A percentile compares a stretch with the other conserved stretches of the same genome.
Conservation (phyloP, 2,888 invertebrate species). For the Heteropelma amictum region DNA sequence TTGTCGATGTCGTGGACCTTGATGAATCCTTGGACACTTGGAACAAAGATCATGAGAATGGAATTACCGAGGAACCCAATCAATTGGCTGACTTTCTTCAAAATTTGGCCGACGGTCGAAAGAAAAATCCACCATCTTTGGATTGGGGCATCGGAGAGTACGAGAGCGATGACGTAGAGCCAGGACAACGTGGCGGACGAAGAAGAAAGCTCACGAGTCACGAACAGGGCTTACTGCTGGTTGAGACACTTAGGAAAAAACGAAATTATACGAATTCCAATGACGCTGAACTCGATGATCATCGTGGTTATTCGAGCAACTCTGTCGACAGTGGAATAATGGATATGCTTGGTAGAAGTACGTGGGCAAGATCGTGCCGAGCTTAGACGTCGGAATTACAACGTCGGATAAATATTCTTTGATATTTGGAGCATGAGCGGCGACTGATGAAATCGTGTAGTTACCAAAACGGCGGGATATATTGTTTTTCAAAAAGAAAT, state of each 20-base stretch:
- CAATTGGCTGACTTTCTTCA: slow-evolving; percentile 27
- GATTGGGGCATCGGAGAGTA: not conserved
- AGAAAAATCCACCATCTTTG: slow-evolving; percentile 14
- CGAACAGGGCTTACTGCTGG: slow-evolving; percentile 86
- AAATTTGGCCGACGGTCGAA: slow-evolving; percentile 19
- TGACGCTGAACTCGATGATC: slow-evolving; percentile 74
- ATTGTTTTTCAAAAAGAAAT: no score
- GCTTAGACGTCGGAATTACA: no score
- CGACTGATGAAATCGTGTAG: no score
- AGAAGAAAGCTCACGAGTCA: slow-evolving; percentile 82
- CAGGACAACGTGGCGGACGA: slow-evolving; percentile 61
- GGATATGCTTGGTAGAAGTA: slow-evolving; percentile 92
- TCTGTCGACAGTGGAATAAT: slow-evolving; percentile 84
- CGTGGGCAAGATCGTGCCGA: slow-evolving; percentile 41
- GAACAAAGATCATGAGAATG: slow-evolving; percentile 11
- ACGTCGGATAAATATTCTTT: no score
- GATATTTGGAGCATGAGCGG: no score
- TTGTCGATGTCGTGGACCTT: slow-evolving; percentile 35
- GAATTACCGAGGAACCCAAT: not conserved
- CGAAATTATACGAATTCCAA: slow-evolving; percentile 73
- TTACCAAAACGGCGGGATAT: no score
- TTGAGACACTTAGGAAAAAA: slow-evolving; percentile 86
- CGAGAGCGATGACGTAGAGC: slow-evolving; percentile 8
- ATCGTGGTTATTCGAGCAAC: slow-evolving; percentile 79
- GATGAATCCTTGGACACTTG: slow-evolving; percentile 41